Base-by-base conservation (phyloP, 2,888 invertebrate genomes). In the Lapara coniferarum region DNA sequence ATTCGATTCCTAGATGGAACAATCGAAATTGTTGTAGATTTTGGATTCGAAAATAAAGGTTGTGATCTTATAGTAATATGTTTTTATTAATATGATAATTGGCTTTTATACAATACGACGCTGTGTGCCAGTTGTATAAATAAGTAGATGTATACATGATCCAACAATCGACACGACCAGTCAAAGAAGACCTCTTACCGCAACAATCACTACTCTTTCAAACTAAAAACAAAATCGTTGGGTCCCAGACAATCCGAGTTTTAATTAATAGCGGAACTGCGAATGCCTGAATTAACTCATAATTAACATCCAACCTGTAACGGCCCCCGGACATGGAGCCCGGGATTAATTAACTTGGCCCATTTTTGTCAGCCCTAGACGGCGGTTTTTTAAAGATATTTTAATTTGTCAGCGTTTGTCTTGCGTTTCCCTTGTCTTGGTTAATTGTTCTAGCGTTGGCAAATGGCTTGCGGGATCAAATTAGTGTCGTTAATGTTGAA, bases 261-360 rank as follows among this genome's bases (percentile, higher is more conserved):
- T 74, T 76, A 80, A 80, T 80, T 74, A 76, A 72, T 72, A 72
- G 67, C 16, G 68, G 57, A 71, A 69, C 63, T 72, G 69, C 57
- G 67, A 63, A 72, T 71, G 70, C 16, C 46, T 70, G 69, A 78
- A 77, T 78, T 75, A 71, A 71, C 71, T 72, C 68, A 66, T 73
- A 81, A 81, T 79, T 68, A 71, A 69, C 71, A 71, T 58, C 74
- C 74, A 81, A 68, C 77, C 76, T 82, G 79, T 81, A 75, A 74
- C 70, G 63, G 72, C 66, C 73, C 44, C 66, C 57, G 69, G 72
- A 69, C 70, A 71, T 71, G 70, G 69, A 68, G 68, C 73, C 56
- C 52, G 68, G 57, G 70, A 72, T 66, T 74, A 71, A 74, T 74
- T 72, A 73, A 70, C 68, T 66, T 51, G 68, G 44, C 66, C 59